These are phyloP conservation scores for Onthophagus sagittarius DNA, from an alignment of 2,888 invertebrate species.

Conservation along the genomic window DNA sequence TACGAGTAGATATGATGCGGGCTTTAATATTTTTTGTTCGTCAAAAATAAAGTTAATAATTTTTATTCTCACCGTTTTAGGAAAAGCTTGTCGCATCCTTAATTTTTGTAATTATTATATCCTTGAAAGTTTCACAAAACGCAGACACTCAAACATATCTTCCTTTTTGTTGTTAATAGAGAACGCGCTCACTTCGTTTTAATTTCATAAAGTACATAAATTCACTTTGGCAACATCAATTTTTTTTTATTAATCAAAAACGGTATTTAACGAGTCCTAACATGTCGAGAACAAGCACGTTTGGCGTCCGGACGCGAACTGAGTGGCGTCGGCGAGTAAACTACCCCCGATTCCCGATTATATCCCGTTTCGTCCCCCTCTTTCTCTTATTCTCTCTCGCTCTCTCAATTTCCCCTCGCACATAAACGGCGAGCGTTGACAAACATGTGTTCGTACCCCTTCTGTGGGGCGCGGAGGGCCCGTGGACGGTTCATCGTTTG, in stretches of 20 bases:
- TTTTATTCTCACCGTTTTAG: conserved; percentile 18
- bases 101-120: conserved; percentile 12
- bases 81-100: conserved; percentile 22
- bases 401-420: background rate
- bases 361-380: background rate
- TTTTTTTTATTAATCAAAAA: no score
- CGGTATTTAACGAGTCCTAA: background rate
- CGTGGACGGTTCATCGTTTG: background rate
- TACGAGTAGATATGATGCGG: conserved; percentile 4
- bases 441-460: conserved; percentile 3
- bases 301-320: background rate
- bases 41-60: background rate
- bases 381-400: conserved; percentile 1
- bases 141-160: background rate
- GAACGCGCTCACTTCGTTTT: no score
- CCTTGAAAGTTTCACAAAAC: background rate
- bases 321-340: conserved; percentile 5
- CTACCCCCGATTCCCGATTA: conserved; percentile 8
- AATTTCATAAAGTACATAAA: no score
- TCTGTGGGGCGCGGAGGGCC: background rate
- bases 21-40: background rate
- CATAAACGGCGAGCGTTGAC: conserved; percentile 1
- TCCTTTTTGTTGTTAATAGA: background rate
- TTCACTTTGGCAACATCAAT: no score
- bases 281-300: background rate